Percentiles rank a stretch among this genome's conserved stretches.
These are phyloP conservation scores for Heliothis peltigera DNA, from an alignment of 2,888 invertebrate genomes.

Conservation along the genomic window DNA sequence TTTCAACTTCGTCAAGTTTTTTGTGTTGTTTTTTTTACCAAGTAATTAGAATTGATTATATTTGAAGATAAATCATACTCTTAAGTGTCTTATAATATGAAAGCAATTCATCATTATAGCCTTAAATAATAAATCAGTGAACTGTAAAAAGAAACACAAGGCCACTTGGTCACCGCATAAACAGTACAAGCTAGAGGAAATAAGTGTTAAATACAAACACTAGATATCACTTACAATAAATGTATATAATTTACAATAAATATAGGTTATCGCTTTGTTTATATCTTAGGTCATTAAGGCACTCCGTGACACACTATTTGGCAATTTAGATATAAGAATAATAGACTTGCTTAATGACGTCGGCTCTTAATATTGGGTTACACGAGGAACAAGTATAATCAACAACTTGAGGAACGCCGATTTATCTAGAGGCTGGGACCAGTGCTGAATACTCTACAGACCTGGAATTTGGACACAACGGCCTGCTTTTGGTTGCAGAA, in stretches of 20 bases:
- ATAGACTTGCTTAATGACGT: conserved; percentile 7
- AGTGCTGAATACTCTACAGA: not conserved
- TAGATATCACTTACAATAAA: conserved; percentile 42
- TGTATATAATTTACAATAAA: conserved; percentile 52
- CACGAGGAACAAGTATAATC: not conserved
- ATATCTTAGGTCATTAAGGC: conserved; percentile 69
- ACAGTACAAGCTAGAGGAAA: conserved; percentile 21
- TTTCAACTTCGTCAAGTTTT: not conserved
- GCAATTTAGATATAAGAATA: conserved; percentile 72
- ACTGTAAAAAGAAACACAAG: not conserved
- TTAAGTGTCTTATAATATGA: not conserved
- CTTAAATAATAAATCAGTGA: not conserved
- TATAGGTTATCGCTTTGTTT: conserved; percentile 64
- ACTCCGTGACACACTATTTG: conserved; percentile 64
- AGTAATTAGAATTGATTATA: conserved; percentile 1
- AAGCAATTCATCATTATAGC: not conserved
- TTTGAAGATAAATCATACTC: not conserved
- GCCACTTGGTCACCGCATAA: not conserved
- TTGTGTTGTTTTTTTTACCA: no score
- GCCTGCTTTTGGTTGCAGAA: not conserved
- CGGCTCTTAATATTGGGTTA: conserved; percentile 16
- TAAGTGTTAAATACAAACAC: conserved; percentile 21
- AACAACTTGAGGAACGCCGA: not conserved
- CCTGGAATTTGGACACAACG: not conserved
- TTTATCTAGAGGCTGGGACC: not conserved